A percentile compares a stretch with the other conserved stretches of the same genome.
Evolutionary conservation across 2,113 vertebrate genomes (phyloP).

Genomic region (Burhinus bistriatus): DNA sequence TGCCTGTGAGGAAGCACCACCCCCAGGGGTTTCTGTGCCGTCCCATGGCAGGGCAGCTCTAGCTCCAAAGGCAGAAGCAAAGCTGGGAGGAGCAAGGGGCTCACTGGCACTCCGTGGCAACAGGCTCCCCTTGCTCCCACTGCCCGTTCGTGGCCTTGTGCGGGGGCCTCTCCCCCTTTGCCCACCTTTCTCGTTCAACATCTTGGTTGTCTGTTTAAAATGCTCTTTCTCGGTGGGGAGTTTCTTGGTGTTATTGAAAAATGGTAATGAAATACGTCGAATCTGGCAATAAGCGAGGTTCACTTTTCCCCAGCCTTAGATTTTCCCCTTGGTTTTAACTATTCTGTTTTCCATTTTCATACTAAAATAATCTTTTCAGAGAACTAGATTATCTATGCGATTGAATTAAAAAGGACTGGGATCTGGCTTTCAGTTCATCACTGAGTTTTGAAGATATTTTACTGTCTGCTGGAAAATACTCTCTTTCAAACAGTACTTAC

Average conservation of each 20-base stretch:
- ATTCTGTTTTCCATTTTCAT: neutral
- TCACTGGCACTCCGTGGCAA: neutral
- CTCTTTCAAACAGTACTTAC: neutral
- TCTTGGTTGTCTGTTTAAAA: neutral
- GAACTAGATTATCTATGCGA: neutral
- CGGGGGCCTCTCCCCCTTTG: neutral
- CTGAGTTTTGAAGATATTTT: neutral
- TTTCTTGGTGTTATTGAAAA: neutral
- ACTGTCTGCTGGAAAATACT: neutral
- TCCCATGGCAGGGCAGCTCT: fast-evolving
- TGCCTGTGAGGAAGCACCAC: fast-evolving
- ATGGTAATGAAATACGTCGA: neutral
- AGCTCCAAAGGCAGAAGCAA: neutral
- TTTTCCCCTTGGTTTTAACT: neutral
- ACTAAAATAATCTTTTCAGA: neutral
- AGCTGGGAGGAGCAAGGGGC: neutral
- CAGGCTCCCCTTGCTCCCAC: neutral
- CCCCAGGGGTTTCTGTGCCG: neutral
- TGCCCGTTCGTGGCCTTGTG: fast-evolving
- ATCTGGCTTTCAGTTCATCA: neutral
- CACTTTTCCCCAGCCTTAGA: neutral
- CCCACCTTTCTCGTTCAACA: neutral
- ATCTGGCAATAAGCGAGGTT: neutral
- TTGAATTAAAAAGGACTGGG: neutral
- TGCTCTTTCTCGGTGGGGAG: neutral